Base-by-base conservation (phyloP, 2,888 invertebrate species). In the Synergus gifuensis region DNA sequence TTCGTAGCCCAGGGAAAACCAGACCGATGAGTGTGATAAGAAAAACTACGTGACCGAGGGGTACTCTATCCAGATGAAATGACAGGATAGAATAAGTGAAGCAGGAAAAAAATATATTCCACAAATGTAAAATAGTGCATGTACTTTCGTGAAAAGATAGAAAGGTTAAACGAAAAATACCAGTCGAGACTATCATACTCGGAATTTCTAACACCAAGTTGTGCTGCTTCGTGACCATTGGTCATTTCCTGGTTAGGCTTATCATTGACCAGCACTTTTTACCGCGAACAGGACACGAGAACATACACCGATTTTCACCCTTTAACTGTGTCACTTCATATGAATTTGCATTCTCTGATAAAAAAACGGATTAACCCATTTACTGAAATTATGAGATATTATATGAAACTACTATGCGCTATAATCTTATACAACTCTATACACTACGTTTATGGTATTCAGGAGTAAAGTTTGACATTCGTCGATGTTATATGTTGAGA, bases 311-410 rank as follows among this genome's bases (percentile, higher is more conserved):
- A 69, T 69, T 69, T 69, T 69, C 49, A 69, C 69, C 49, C 49
- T 36, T 49, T 49, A 69, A 36, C 69, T 36, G 69, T 69, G 69
- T 49, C 69, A 49, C 46, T 69, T 69, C 49, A 36, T 69, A 49
- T 16, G 69, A 69, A 69, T 49, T 69, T 69, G 69, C 69, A 49
- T 69, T 69, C 69, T 28, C 49, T 69, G 69, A 69, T 69, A 69
- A 69, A 69, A 66, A 67, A 69, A 69, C 14, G 28, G 69, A 69
- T 69, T 69, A 69, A 69, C 69, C 69, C 69, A 69, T 69, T 69
- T 69, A 28, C 69, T 58, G 9, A 28, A 69, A 69, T 69, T 49
- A 69, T 36, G 22, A 28, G 28, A 49, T 46, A 69, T 69, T 69
- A 69, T 28, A 28, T 3, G 28, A 22, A 49, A 49, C 16, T 36